A percentile compares a stretch with the other conserved stretches of the same genome.
These are phyloP conservation scores for Latrodectus geometricus DNA, from an alignment of 1,140 invertebrate species.

Conservation along the genomic window DNA sequence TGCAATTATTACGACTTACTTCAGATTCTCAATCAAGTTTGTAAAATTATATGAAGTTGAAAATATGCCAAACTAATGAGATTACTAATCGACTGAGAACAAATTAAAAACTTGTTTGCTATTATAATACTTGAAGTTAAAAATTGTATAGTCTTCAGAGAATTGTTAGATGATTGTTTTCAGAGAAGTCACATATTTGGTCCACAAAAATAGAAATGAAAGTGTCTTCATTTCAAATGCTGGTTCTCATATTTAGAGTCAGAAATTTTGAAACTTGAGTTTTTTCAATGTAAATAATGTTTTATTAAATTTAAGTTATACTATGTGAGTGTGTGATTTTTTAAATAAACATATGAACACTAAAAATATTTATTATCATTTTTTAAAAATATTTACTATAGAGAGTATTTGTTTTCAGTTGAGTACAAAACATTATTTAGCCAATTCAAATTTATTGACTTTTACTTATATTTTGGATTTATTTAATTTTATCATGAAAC, in stretches of 20 bases:
- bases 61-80: slow-evolving; percentile 45
- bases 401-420: too few species aligned
- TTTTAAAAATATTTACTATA: too few species aligned
- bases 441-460: too few species aligned
- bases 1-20: slow-evolving; percentile 9
- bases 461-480: too few species aligned
- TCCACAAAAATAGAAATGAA: not conserved
- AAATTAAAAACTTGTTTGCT: slow-evolving; percentile 50
- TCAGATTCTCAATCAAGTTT: slow-evolving; percentile 1
- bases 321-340: not conserved
- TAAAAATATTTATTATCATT: too few species aligned
- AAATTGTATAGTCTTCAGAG: slow-evolving; percentile 33
- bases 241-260: not conserved
- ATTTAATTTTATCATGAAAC: too few species aligned
- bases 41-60: slow-evolving; percentile 34
- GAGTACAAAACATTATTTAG: too few species aligned
- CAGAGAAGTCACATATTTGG: not conserved
- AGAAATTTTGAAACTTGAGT: slow-evolving; percentile 29
- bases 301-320: slow-evolving; percentile 60
- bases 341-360: not conserved
- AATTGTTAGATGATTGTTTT: slow-evolving; percentile 14
- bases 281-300: slow-evolving; percentile 51
- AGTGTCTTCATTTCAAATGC: slow-evolving; percentile 21
- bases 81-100: slow-evolving; percentile 7
- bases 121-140: slow-evolving; percentile 20